Base-by-base conservation (phyloP, 1,140 invertebrate genomes). In the Aradophagus sp. region DNA sequence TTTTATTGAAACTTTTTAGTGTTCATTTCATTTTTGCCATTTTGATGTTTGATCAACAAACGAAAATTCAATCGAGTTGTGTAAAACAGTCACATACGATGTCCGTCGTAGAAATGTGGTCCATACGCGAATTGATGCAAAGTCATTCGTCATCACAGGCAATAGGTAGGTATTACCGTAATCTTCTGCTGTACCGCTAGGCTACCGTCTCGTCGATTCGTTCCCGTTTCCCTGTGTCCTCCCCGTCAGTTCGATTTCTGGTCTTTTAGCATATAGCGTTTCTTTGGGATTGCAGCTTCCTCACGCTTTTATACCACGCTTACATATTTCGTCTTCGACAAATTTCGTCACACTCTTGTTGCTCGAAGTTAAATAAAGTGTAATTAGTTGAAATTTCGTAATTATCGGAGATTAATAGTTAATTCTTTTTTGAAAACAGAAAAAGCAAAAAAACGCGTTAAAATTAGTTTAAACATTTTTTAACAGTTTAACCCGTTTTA, bases 171-270 rank as follows among this genome's bases (percentile, higher is more conserved):
- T 68, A 77, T 82, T 77, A 77, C 77, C 76, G 77, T 79, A 81
- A 81, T 82, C 77, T 70, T 68, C 56, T 44, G 59, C 76, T 81
- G 82, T 82, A 84, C 81, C 82, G 82, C 83, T 84, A 84, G 74
- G 76, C 77, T 79, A 80, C 76, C 75, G 80, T 71, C 73, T 73
- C 65, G 68, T 58, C 67, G 69, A 78, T 82, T 80, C 77, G 74
- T 82, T 82, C 77, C 75, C 79, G 78, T 83, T 81, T 82, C 73
- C 65, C 79, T 77, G 75, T 78, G 20, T 23, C 76, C 75, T 66
- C 62, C 45, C 47, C 58, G 74, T 44, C 55, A 19, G 38, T 26
- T 36, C 44, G 31, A 38, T 41, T 38, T 29, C 31, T 17, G 45
- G 36, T 59, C 34, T 31, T 50, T 34, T 19, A 13, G 10, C 41